Evolutionary conservation across 2,113 vertebrate genomes (phyloP).

Genomic region (Lepus americanus): DNA sequence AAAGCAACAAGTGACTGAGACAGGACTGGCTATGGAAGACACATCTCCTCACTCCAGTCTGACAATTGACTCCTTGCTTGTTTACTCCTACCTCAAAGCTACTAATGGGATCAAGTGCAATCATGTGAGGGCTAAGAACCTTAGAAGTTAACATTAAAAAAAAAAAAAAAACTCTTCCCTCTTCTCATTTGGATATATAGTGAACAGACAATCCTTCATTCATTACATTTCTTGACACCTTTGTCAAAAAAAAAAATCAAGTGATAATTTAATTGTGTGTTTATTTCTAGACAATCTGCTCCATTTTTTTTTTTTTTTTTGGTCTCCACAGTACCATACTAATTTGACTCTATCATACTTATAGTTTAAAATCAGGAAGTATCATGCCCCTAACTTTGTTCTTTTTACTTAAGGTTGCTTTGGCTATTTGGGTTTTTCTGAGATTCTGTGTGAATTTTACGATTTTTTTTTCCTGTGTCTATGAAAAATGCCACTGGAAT

Average conservation of each 20-base stretch:
- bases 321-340: not conserved
- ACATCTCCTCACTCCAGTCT: too few species aligned
- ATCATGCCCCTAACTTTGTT: not conserved
- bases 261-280: not conserved
- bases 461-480: not conserved
- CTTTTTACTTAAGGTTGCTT: not conserved
- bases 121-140: too few species aligned
- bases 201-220: not conserved
- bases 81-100: too few species aligned
- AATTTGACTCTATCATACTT: not conserved
- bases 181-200: not conserved
- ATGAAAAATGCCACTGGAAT: not conserved
- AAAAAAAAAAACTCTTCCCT: too few species aligned
- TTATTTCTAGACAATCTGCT: not conserved
- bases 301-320: too few species aligned
- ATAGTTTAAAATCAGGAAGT: not conserved
- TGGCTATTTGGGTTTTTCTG: not conserved
- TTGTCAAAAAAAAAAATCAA: not conserved
- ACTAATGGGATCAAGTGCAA: too few species aligned
- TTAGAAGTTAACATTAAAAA: too few species aligned
- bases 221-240: not conserved
- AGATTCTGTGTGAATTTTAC: too few species aligned
- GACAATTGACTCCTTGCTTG: too few species aligned
- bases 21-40: too few species aligned
- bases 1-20: too few species aligned